Evolutionary conservation across 1,140 invertebrate species (phyloP).

Genomic region (Anastatus disparis): DNA sequence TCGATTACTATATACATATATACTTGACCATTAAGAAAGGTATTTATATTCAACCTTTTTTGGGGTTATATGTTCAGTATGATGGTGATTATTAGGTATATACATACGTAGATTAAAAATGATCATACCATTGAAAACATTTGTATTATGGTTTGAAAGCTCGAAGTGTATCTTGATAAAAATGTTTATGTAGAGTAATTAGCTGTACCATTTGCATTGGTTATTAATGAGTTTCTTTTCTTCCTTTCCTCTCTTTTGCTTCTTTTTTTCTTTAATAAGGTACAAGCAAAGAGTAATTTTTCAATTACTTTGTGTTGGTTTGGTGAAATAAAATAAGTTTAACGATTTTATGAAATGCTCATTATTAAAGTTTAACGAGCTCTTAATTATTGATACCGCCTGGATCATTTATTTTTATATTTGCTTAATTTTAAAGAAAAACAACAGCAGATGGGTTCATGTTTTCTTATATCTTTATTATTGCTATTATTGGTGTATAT

Average conservation of each 20-base stretch:
- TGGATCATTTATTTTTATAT: not conserved
- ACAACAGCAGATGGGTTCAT: not conserved
- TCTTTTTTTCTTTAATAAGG: not conserved
- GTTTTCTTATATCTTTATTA: too few relatives aligned
- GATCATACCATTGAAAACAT: not conserved
- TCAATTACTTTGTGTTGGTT: not conserved
- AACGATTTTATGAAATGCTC: not conserved
- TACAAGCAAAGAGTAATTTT: slow-evolving; percentile 4
- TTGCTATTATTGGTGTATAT: too few relatives aligned
- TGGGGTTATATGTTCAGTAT: too few relatives aligned
- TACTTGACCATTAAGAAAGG: too few relatives aligned
- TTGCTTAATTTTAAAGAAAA: not conserved
- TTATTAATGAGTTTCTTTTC: slow-evolving; percentile 17
- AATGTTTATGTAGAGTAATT: slow-evolving; percentile 14
- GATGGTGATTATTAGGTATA: not conserved
- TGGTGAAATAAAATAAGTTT: not conserved
- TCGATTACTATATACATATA: too few relatives aligned
- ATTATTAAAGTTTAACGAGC: slow-evolving; percentile 23
- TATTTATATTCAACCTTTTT: too few relatives aligned
- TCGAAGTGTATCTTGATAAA: slow-evolving; percentile 11
- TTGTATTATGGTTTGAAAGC: not conserved
- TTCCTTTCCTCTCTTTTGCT: too few relatives aligned
- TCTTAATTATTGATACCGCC: not conserved
- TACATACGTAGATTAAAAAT: too few relatives aligned
- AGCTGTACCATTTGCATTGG: slow-evolving; percentile 13